phyloP scores from a whole-genome alignment of 2,888 invertebrate genomes.

The Apodemia hepburni region DNA sequence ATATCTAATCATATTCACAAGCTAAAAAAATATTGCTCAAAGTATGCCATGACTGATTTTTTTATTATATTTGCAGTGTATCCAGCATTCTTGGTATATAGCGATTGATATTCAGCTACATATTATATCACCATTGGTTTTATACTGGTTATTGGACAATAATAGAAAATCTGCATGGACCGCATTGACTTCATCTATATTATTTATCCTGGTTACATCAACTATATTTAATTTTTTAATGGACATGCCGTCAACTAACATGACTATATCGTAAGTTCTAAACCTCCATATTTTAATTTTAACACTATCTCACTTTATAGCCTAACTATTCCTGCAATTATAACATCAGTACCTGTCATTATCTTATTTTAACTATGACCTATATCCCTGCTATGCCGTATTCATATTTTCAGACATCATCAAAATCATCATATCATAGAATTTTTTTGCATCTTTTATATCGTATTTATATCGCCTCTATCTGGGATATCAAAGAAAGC shows the following conservation, averaged over 20 bases:
- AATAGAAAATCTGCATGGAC: slow-evolving; percentile 31
- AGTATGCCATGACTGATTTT: too few species aligned
- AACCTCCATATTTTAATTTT: background rate
- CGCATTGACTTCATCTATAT: slow-evolving; percentile 25
- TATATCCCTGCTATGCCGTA: too few species aligned
- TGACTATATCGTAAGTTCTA: slow-evolving; percentile 20
- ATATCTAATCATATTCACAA: too few species aligned
- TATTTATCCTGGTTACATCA: slow-evolving; percentile 34
- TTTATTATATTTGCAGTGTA: slow-evolving; percentile 32
- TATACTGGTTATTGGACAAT: slow-evolving; percentile 36
- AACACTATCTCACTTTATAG: background rate
- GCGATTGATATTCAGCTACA: slow-evolving; percentile 39
- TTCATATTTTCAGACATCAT: too few species aligned
- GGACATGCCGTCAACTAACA: slow-evolving; percentile 22
- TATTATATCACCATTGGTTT: slow-evolving; percentile 36
- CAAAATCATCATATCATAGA: too few species aligned
- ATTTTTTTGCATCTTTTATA: too few species aligned
- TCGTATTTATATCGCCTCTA: too few species aligned
- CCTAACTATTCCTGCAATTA: background rate
- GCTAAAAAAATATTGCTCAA: too few species aligned
- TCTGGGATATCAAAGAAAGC: too few species aligned
- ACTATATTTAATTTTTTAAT: slow-evolving; percentile 31
- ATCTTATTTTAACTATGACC: background rate
- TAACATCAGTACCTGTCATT: background rate
- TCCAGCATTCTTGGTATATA: slow-evolving; percentile 36